A percentile compares a stretch with the other conserved stretches of the same genome.
phyloP scores from a whole-genome alignment of 2,113 vertebrate genomes.

The Aspidoscelis tigris region DNA sequence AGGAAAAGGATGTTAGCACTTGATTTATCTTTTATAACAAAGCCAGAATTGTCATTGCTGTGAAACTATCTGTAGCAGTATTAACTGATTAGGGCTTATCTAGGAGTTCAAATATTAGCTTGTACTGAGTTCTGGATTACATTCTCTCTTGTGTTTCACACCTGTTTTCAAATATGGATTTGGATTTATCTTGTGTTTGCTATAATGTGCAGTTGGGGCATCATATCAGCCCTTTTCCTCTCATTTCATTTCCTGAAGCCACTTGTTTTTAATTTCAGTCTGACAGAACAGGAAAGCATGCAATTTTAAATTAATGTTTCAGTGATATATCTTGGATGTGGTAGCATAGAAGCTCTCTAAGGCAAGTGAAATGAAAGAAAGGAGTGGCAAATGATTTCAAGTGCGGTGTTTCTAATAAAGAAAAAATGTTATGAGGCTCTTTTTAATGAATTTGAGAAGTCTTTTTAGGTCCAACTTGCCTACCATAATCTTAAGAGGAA shows the following conservation, averaged over 20 bases:
- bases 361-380: neutral
- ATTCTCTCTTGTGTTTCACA: constrained; percentile 33
- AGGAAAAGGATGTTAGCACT: constrained; percentile 48
- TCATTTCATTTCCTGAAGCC: neutral
- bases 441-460: too few relatives aligned
- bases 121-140: constrained; percentile 40
- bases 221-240: constrained; percentile 25
- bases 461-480: too few relatives aligned
- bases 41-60: constrained; percentile 58
- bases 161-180: constrained; percentile 51
- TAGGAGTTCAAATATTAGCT: constrained; percentile 63
- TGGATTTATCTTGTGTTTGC: constrained; percentile 30
- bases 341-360: neutral
- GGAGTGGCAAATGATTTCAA: neutral
- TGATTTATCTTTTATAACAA: constrained; percentile 64
- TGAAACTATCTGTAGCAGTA: constrained; percentile 26
- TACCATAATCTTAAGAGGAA: too few relatives aligned
- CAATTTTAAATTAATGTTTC: neutral
- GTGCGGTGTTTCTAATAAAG: neutral
- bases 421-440: neutral
- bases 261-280: constrained; percentile 9
- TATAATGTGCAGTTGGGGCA: constrained; percentile 6
- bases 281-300: neutral
- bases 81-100: constrained; percentile 59
- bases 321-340: neutral